phyloP scores from a whole-genome alignment of 2,113 vertebrate genomes.

The Myrmecobius fasciatus region DNA sequence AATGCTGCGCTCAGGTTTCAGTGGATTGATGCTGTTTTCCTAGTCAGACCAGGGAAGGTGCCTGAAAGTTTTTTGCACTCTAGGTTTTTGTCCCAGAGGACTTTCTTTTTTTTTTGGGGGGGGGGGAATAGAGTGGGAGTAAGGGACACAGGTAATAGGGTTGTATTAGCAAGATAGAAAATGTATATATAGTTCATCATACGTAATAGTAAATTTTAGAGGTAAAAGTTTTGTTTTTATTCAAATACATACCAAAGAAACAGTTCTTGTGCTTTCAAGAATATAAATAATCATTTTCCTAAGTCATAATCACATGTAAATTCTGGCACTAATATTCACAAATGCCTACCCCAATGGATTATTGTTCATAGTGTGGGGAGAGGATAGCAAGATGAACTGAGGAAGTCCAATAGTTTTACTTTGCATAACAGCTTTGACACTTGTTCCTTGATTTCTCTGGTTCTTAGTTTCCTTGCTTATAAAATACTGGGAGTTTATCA shows the following conservation, averaged over 20 bases:
- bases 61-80: no score
- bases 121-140: background rate
- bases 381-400: background rate
- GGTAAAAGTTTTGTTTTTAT: background rate
- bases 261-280: background rate
- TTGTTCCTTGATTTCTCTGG: background rate
- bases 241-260: background rate
- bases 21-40: background rate
- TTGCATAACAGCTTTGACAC: background rate
- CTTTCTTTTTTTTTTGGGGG: background rate
- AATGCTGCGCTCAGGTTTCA: background rate
- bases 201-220: background rate
- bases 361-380: background rate
- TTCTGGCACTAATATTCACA: background rate
- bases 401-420: background rate
- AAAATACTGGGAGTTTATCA: background rate
- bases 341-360: background rate
- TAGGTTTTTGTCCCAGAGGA: background rate
- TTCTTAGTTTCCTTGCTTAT: background rate
- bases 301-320: background rate
- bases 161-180: background rate
- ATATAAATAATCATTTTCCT: background rate
- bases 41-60: constrained; percentile 52
- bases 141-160: background rate
- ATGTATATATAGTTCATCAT: background rate